Percentiles rank a stretch among this genome's conserved stretches.
phyloP scores from a whole-genome alignment of 2,113 vertebrate genomes.

The Paramisgurnus dabryanus region DNA sequence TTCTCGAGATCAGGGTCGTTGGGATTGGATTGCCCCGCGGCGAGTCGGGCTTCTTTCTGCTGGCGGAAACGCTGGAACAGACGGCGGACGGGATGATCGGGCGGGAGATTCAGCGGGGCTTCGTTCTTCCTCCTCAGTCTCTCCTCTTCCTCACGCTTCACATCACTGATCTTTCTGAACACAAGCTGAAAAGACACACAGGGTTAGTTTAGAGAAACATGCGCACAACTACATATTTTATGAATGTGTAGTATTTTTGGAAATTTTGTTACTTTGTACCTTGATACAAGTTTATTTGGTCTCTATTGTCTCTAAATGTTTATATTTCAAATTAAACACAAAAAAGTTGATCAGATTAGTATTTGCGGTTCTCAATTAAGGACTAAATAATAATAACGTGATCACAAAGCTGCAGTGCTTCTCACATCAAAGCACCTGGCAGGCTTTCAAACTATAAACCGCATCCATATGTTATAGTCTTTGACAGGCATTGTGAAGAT shows the following conservation, averaged over 20 bases:
- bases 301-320: too few species aligned
- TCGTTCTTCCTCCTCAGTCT: constrained; percentile 94
- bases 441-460: neutral
- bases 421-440: neutral
- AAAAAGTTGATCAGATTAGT: neutral
- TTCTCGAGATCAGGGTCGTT: constrained; percentile 86
- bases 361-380: too few species aligned
- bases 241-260: neutral
- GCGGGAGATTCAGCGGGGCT: constrained; percentile 91
- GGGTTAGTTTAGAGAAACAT: neutral
- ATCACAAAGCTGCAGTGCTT: neutral
- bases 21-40: constrained; percentile 68
- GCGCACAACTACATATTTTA: neutral
- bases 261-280: neutral
- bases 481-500: neutral
- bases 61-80: constrained; percentile 97
- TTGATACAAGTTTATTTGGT: too few species aligned
- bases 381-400: neutral
- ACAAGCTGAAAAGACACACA: constrained; percentile 82
- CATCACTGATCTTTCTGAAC: constrained; percentile 97
- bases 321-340: too few species aligned
- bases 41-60: constrained; percentile 92
- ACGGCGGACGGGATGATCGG: constrained; percentile 91
- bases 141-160: constrained; percentile 97
- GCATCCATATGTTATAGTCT: neutral